Conservation (phyloP, 2,797 vertebrate species). For the Liasis olivaceus region DNA sequence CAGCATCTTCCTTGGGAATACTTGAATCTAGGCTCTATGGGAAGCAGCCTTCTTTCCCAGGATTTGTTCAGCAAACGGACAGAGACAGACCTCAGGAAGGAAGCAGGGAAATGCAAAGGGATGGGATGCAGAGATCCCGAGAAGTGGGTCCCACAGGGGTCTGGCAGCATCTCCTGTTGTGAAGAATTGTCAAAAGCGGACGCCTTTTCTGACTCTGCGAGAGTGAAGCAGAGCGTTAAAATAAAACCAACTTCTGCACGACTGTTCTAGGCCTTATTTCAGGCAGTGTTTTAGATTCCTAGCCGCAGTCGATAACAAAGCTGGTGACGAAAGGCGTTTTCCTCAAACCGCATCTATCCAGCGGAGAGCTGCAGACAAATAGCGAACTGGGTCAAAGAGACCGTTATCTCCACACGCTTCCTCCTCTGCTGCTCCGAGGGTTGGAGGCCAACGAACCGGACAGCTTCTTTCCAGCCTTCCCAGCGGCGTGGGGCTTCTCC, state of each 20-base stretch:
- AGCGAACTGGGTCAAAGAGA: background rate
- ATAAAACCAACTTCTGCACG: background rate
- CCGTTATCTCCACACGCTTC: conserved; percentile 9
- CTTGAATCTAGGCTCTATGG: background rate
- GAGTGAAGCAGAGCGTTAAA: background rate
- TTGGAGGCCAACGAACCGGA: background rate
- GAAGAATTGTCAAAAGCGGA: background rate
- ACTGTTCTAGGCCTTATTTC: background rate
- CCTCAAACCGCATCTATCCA: no score
- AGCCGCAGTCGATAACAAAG: background rate
- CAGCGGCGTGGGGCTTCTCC: background rate
- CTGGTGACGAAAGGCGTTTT: background rate
- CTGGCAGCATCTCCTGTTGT: no score
- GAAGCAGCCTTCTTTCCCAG: background rate
- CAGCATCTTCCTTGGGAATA: background rate
- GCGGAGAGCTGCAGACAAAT: no score
- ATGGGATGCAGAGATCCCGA: background rate
- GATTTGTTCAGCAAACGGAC: background rate
- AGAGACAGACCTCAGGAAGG: background rate
- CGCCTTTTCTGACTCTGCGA: background rate
- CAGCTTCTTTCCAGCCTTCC: background rate
- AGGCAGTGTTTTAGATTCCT: background rate
- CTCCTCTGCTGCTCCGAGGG: background rate
- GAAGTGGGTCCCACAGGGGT: no score
- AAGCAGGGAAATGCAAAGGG: no score